phyloP scores from a whole-genome alignment of 2,888 invertebrate species.

The Aleiodes testaceus region DNA sequence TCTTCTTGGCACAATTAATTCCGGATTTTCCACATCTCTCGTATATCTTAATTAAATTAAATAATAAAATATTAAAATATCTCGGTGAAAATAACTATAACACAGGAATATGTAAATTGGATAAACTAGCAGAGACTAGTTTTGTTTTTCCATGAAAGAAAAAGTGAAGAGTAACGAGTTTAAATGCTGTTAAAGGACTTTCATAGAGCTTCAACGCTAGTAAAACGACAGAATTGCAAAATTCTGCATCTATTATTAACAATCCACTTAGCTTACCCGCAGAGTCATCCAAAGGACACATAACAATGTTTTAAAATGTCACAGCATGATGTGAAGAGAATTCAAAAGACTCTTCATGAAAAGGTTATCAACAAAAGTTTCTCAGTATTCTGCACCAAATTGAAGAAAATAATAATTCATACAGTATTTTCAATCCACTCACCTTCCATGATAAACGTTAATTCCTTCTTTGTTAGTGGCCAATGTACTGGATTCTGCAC shows the following conservation, averaged over 20 bases:
- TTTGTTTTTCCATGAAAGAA: neutral
- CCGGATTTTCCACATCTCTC: conserved; percentile 71
- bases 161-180: neutral
- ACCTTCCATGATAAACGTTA: conserved; percentile 64
- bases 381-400: neutral
- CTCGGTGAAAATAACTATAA: neutral
- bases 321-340: neutral
- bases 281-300: neutral
- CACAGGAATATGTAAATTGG: conserved; percentile 4
- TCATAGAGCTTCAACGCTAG: neutral
- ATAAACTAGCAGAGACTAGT: neutral
- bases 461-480: conserved; percentile 4
- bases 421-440: conserved; percentile 42
- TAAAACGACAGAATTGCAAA: conserved; percentile 14
- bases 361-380: neutral
- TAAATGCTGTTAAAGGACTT: neutral
- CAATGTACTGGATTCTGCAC: conserved; percentile 4
- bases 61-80: neutral
- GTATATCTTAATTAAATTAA: conserved; percentile 71
- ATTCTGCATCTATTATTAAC: neutral
- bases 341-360: neutral
- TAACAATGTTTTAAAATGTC: neutral
- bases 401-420: neutral
- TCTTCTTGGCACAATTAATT: conserved; percentile 74
- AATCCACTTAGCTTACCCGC: neutral